Conservation (phyloP, 2,113 vertebrate species). For the Salminus brasiliensis region DNA sequence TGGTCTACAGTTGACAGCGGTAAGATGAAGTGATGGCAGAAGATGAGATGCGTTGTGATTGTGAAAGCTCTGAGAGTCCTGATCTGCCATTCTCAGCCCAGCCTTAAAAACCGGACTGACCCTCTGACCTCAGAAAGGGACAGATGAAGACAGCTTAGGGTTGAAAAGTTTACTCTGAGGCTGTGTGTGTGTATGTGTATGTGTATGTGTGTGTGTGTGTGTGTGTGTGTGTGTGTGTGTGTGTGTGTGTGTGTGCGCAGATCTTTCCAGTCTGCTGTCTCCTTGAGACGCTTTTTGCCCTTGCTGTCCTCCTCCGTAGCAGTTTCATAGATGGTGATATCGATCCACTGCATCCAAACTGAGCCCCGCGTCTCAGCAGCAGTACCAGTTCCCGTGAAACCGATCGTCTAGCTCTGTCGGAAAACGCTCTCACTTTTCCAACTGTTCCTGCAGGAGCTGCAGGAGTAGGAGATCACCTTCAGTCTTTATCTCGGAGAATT, state of each 20-base stretch:
- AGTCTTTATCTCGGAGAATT: slow-evolving; percentile 26
- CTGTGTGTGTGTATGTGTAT: too few species aligned
- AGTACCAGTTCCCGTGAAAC: slow-evolving; percentile 30
- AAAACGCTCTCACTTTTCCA: slow-evolving; percentile 31
- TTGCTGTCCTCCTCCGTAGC: not conserved
- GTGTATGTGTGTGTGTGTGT: not conserved
- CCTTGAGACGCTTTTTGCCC: slow-evolving; percentile 4
- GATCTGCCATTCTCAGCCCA: not conserved
- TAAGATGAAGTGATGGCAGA: not conserved
- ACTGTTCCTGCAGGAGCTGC: slow-evolving; percentile 5
- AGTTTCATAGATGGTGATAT: slow-evolving; percentile 30
- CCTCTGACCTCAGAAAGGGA: not conserved
- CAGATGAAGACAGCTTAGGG: not conserved
- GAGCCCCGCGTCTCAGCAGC: slow-evolving; percentile 13
- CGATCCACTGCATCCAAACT: slow-evolving; percentile 30
- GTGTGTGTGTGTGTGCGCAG: not conserved
- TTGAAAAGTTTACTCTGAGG: not conserved
- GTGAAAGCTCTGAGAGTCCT: not conserved
- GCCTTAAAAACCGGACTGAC: slow-evolving; percentile 4
- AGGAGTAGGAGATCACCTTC: slow-evolving; percentile 25
- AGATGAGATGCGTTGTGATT: not conserved
- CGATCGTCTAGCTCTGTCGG: slow-evolving; percentile 23
- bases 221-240: not conserved
- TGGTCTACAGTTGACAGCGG: not conserved
- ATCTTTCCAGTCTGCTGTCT: not conserved